Evolutionary conservation across 2,888 invertebrate species (phyloP).

Genomic region (Mythimna lalbum): DNA sequence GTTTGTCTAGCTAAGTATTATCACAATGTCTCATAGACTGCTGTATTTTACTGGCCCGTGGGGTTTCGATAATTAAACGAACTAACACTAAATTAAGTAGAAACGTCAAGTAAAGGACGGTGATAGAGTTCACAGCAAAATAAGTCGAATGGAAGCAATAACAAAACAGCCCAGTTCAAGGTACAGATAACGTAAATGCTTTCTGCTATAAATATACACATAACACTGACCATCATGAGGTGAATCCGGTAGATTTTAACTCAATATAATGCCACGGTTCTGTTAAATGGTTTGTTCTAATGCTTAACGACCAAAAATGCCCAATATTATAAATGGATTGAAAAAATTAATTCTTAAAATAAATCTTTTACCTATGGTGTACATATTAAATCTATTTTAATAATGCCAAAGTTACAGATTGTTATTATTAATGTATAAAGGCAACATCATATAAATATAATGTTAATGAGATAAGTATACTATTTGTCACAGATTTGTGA

Average conservation of each 20-base stretch:
- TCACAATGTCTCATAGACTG: slow-evolving; percentile 90
- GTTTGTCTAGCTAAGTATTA: slow-evolving; percentile 83
- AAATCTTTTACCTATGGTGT: slow-evolving; percentile 72
- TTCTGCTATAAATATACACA: slow-evolving; percentile 78
- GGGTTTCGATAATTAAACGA: slow-evolving; percentile 83
- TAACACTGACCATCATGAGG: slow-evolving; percentile 88
- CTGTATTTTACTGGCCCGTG: slow-evolving; percentile 87
- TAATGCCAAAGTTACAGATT: slow-evolving; percentile 77
- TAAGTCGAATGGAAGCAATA: slow-evolving; percentile 79
- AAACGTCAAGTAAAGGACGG: slow-evolving; percentile 88
- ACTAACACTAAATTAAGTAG: slow-evolving; percentile 90
- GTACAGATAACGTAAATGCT: slow-evolving; percentile 83
- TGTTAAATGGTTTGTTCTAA: slow-evolving; percentile 72
- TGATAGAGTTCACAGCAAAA: slow-evolving; percentile 77
- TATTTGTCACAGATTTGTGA: slow-evolving; percentile 38
- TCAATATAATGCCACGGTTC: slow-evolving; percentile 81
- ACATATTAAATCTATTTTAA: slow-evolving; percentile 71
- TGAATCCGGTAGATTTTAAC: slow-evolving; percentile 76
- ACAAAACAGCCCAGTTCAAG: slow-evolving; percentile 78
- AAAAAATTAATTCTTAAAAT: slow-evolving; percentile 73
- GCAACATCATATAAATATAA: slow-evolving; percentile 69
- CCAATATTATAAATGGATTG: slow-evolving; percentile 72
- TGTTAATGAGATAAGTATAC: slow-evolving; percentile 54
- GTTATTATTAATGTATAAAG: slow-evolving; percentile 68
- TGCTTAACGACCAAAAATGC: slow-evolving; percentile 75